A percentile compares a stretch with the other conserved stretches of the same genome.
These are phyloP conservation scores for Heterocephalus glaber DNA, from an alignment of 2,113 vertebrate genomes.

Conservation along the genomic window DNA sequence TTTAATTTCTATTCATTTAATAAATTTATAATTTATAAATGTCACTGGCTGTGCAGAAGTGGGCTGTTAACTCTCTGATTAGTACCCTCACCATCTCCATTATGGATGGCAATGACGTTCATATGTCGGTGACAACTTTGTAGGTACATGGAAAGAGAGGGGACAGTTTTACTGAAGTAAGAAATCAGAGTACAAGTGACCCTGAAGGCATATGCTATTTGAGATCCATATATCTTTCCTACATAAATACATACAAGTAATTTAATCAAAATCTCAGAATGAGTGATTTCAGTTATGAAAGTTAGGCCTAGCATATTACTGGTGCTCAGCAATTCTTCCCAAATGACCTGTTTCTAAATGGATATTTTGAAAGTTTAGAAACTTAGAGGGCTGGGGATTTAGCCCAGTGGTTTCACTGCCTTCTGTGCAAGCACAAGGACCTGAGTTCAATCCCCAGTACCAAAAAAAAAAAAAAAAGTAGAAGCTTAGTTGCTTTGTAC, in stretches of 20 bases:
- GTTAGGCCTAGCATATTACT: constrained; percentile 22
- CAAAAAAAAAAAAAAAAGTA: too few relatives aligned
- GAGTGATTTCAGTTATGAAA: not conserved
- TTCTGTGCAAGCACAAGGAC: too few relatives aligned
- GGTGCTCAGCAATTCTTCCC: not conserved
- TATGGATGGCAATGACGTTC: not conserved
- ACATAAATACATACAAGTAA: constrained; percentile 5
- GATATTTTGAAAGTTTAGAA: constrained; percentile 13
- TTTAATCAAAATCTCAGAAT: constrained; percentile 55
- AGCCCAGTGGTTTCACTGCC: too few relatives aligned
- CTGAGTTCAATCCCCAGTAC: too few relatives aligned
- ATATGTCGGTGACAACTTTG: not conserved
- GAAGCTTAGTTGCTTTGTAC: not conserved
- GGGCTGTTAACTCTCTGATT: not conserved
- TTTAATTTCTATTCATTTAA: constrained; percentile 33
- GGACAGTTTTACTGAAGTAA: not conserved
- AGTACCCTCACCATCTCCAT: not conserved
- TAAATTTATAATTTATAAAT: constrained; percentile 60
- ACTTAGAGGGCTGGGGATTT: too few relatives aligned
- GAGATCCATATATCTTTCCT: not conserved
- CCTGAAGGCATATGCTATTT: not conserved
- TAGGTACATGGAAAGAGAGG: not conserved
- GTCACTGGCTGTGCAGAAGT: not conserved
- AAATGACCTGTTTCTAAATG: constrained; percentile 25
- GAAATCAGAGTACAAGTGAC: not conserved